These are phyloP conservation scores for Pangasius djambal DNA, from an alignment of 2,797 vertebrate genomes.

Conservation along the genomic window DNA sequence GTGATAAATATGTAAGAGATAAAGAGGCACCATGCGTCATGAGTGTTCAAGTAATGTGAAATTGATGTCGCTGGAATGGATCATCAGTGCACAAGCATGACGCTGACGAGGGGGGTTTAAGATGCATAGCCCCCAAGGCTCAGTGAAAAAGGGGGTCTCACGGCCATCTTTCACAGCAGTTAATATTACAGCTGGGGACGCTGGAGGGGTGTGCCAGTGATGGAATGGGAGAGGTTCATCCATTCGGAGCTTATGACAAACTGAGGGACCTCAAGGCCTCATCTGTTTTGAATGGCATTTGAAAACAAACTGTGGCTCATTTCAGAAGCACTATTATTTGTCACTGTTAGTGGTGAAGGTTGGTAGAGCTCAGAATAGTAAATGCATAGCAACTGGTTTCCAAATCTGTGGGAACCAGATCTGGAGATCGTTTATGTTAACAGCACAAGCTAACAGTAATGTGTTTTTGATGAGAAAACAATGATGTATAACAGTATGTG, in stretches of 20 bases:
- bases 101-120: conserved; percentile 26
- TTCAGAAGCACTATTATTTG: conserved; percentile 42
- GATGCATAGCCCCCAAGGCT: conserved; percentile 42
- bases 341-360: conserved; percentile 48
- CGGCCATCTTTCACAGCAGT: conserved; percentile 53
- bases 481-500: conserved; percentile 38
- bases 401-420: conserved; percentile 39
- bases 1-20: conserved; percentile 62
- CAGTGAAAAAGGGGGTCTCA: conserved; percentile 41
- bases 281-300: conserved; percentile 55
- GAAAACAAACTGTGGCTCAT: conserved; percentile 53
- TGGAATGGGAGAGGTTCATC: conserved; percentile 53
- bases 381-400: conserved; percentile 36
- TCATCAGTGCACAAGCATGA: conserved; percentile 52
- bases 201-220: conserved; percentile 48
- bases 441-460: conserved; percentile 38
- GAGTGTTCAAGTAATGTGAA: conserved; percentile 57
- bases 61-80: conserved; percentile 62
- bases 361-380: conserved; percentile 32
- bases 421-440: conserved; percentile 40
- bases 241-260: conserved; percentile 49
- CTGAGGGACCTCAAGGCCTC: conserved; percentile 43
- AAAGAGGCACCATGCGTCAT: conserved; percentile 60
- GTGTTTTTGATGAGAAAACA: conserved; percentile 40
- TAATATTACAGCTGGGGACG: conserved; percentile 52